A percentile compares a stretch with the other conserved stretches of the same genome.
These are phyloP conservation scores for Xyrichtys novacula DNA, from an alignment of 2,797 vertebrate species.

Conservation along the genomic window DNA sequence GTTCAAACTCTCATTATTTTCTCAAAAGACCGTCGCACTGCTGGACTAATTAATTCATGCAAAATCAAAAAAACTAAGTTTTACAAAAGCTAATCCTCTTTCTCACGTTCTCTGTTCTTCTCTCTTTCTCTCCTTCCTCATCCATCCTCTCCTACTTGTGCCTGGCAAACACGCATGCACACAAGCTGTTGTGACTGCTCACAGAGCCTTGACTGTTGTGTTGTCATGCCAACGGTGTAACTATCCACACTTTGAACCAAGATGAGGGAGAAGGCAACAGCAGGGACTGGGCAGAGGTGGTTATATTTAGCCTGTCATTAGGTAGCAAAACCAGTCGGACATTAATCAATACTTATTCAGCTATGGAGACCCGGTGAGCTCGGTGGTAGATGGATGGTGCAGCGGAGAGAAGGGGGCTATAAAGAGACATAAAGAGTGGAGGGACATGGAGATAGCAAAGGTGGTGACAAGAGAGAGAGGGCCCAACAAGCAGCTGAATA, in stretches of 20 bases:
- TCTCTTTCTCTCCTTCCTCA: conserved; percentile 1
- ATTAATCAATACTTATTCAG: conserved; percentile 81
- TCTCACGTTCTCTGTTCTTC: not conserved
- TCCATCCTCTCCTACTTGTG: conserved; percentile 50
- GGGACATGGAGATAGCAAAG: conserved; percentile 13
- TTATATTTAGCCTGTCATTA: conserved; percentile 82
- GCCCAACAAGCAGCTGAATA: conserved; percentile 15
- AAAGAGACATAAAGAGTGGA: conserved; percentile 25
- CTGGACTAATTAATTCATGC: conserved; percentile 11
- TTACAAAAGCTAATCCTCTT: not conserved
- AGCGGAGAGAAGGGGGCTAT: conserved; percentile 7
- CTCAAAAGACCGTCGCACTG: not conserved
- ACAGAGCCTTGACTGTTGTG: conserved; percentile 71
- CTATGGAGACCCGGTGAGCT: conserved; percentile 45
- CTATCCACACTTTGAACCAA: conserved; percentile 76
- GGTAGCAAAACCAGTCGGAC: conserved; percentile 71
- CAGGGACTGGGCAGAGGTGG: conserved; percentile 46
- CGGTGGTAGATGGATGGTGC: conserved; percentile 45
- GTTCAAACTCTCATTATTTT: not conserved
- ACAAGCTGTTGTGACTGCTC: conserved; percentile 75
- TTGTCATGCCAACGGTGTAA: conserved; percentile 84
- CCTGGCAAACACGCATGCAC: conserved; percentile 52
- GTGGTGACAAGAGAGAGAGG: conserved; percentile 17
- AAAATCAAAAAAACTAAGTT: not conserved
- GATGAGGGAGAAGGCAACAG: conserved; percentile 72